Base-by-base conservation (phyloP, 2,113 vertebrate species). In the Silurus glanis region DNA sequence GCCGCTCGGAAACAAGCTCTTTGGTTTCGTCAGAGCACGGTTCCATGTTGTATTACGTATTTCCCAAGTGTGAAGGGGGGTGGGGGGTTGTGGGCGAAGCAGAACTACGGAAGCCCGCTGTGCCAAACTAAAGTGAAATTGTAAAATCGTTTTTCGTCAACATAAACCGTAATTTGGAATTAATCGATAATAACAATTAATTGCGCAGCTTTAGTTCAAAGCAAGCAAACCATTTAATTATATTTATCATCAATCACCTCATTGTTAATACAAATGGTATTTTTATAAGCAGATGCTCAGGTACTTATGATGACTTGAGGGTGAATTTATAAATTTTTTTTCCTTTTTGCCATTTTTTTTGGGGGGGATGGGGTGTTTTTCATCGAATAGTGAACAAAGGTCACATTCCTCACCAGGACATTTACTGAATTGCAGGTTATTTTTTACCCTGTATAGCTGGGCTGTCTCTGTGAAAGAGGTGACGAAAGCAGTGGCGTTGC, bases 401-500 rank as follows among this genome's bases (percentile, higher is more conserved):
- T 9, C 23, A 16, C 82, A 47, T 71, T 83, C 53, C 10, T 78
- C 51, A 58, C 19, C 76, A 66, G 23, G 37, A 49, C 62, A n/a
- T 79, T n/a, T 67, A 69, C 19, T n/a, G 74, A 67, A 62, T 37
- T 53, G 12, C 49, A 25, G 16, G 25, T 53, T 85, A 85, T 85
- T 85, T 85, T 85, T 80, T 85, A 69, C 75, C 75, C 51, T 47
- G 19, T 69, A 69, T 58, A 58, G 75, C 75, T 58, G 51, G 49
- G 80, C 66, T 82, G 62, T 10, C 66, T 82, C 21, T 86, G 37
- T 86, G 80, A 55, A 56, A 76, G 85, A 66, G 47, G 58, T 76
- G 81, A 64, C 71, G 72, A 83, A 55, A 87, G 80, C 80, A 87
- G 58, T 71, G 37, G 64, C 23, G 81, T 87, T 83, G 85, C 69